Evolutionary conservation across 2,113 vertebrate species (phyloP), one percentile per base, ranked within the genome.

Genomic region (Drymodes brunneopygia): DNA sequence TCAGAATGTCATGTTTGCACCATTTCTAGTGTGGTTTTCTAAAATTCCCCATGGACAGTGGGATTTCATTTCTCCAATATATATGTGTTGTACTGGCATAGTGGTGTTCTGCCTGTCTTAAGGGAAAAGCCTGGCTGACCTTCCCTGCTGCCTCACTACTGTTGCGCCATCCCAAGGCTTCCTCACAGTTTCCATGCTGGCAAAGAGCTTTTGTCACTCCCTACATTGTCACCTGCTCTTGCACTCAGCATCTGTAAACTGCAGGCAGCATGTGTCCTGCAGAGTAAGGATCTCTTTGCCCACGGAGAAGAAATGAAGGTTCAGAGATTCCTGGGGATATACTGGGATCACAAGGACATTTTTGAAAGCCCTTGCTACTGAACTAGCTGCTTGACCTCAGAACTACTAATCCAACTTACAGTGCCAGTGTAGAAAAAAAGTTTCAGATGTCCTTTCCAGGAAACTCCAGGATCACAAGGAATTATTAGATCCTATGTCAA

Each of bases 11-110:
- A 40, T 3, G 9, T 48, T 87, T 82, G 40, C n/a, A 51, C 20
- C 2, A 2, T 64, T 94, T 81, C 44, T 40, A 12, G 14, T 22
- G n/a, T n/a, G 14, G 12, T 53, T 84, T 72, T 64, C 71, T 27
- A 60, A 64, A 91, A 89, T 64, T 71, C 36, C 27, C 17, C 11
- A 10, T 6, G 27, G 38, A 23, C 12, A 25, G 11, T 18, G 12
- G 17, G 40, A 54, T 45, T 69, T 2, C 1, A 20, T 81, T 81
- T 84, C 44, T 58, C 56, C 23, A 8, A 12, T 56, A 14, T 2
- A 11, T 4, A 6, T 0, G 2, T 4, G 22, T 29, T 29, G 9
- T 11, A 38, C 10, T 22, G 38, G 3, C 1, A 4, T 3, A 22
- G 18, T 17, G 53, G 15, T 50, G 47, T 44, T 86, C 66, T 54